Percentiles rank a stretch among this genome's conserved stretches.
These are phyloP conservation scores for Cetoscarus ocellatus DNA, from an alignment of 2,797 vertebrate genomes.

Conservation along the genomic window DNA sequence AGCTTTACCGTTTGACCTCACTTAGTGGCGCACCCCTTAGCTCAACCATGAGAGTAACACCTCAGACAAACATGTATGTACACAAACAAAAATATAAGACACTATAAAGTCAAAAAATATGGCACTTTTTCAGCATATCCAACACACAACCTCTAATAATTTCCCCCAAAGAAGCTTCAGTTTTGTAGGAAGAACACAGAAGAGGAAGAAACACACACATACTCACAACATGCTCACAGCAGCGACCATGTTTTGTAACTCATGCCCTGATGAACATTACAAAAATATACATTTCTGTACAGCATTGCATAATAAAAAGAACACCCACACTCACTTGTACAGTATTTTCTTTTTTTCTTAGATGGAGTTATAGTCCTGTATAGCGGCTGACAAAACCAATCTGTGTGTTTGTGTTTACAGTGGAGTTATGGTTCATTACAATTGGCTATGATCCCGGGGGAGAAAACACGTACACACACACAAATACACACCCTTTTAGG, in stretches of 20 bases:
- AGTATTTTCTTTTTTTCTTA: slow-evolving; percentile 25
- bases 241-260: slow-evolving; percentile 74
- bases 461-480: slow-evolving; percentile 33
- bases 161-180: slow-evolving; percentile 41
- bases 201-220: slow-evolving; percentile 63
- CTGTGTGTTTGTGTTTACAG: slow-evolving; percentile 68
- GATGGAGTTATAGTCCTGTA: slow-evolving; percentile 50
- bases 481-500: slow-evolving; percentile 19
- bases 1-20: no score
- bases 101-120: slow-evolving; percentile 77
- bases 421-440: slow-evolving; percentile 75
- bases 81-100: slow-evolving; percentile 74
- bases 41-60: neutral
- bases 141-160: slow-evolving; percentile 18
- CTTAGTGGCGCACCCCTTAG: no score
- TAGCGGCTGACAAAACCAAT: slow-evolving; percentile 46
- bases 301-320: slow-evolving; percentile 87
- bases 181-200: slow-evolving; percentile 78
- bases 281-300: slow-evolving; percentile 89
- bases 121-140: slow-evolving; percentile 82
- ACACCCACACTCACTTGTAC: slow-evolving; percentile 58
- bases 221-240: slow-evolving; percentile 63
- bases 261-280: slow-evolving; percentile 84
- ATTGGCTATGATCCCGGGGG: slow-evolving; percentile 62
- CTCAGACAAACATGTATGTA: slow-evolving; percentile 43